These are phyloP conservation scores for Cetonia aurata DNA, from an alignment of 2,888 invertebrate species.

Conservation along the genomic window DNA sequence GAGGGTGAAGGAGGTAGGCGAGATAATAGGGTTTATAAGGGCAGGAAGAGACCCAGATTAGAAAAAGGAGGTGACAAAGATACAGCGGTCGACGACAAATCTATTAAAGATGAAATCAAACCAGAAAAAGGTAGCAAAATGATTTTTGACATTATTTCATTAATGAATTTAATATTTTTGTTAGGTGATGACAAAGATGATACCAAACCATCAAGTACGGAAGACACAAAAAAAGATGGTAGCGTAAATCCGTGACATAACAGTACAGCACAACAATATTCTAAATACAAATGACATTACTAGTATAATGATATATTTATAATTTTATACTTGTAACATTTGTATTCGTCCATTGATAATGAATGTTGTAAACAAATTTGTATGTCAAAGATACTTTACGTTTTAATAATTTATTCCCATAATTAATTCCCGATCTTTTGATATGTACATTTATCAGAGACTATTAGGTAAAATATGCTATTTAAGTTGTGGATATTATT, in stretches of 20 bases:
- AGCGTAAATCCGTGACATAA: constrained; percentile 75
- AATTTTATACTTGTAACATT: constrained; percentile 42
- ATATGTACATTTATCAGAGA: constrained; percentile 41
- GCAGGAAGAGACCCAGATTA: constrained; percentile 80
- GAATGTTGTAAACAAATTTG: constrained; percentile 34
- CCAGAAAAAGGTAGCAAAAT: constrained; percentile 66
- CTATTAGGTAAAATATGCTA: constrained; percentile 24
- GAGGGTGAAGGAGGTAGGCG: constrained; percentile 80
- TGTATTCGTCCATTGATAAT: constrained; percentile 44
- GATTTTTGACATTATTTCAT: not conserved
- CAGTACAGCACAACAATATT: constrained; percentile 53
- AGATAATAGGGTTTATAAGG: constrained; percentile 70
- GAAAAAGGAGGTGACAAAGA: constrained; percentile 69
- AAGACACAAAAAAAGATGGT: constrained; percentile 78
- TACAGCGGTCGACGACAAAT: constrained; percentile 60
- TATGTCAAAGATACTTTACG: constrained; percentile 23
- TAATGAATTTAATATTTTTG: constrained; percentile 47
- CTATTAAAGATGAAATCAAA: constrained; percentile 75
- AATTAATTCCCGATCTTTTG: constrained; percentile 26
- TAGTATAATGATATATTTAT: constrained; percentile 41
- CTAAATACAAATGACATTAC: constrained; percentile 55
- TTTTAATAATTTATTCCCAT: constrained; percentile 40
- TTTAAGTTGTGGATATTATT: constrained; percentile 38
- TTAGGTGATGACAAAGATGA: constrained; percentile 77
- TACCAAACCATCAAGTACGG: constrained; percentile 70